Evolutionary conservation across 2,797 vertebrate genomes (phyloP), one percentile per base, ranked within the genome.

Genomic region (Balearica regulorum): DNA sequence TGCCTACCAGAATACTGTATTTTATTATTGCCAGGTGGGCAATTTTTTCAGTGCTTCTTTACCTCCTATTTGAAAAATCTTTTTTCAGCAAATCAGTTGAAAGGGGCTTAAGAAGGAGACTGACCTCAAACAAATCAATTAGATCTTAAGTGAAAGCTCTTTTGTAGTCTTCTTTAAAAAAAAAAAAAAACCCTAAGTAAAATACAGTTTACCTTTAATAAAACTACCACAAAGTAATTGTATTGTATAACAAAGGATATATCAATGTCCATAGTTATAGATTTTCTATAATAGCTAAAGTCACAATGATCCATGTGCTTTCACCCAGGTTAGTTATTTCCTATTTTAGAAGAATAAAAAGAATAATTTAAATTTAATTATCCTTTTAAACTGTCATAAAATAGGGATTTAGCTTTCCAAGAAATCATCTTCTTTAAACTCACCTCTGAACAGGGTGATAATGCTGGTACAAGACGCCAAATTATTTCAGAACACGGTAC

Each of bases 81-180:
- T 90, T 94, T 75, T 88, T 87, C 61, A 71, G 37, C 20, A 18
- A 93, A 92, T 94, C 54, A 73, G 15, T 76, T 44, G 62, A 84
- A 96, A 71, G 37, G 53, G 37, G 18, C 37, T 95, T 96, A 95
- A 92, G 61, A 70, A 69, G 79, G 49, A 94, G 18, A 85, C 57
- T 95, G 95, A 96, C 72, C 82, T 94, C 85, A 62, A 90, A 53
- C 20, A 69, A 97, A 90, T 94, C 90, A 94, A 91, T 92, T 95
- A 90, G 80, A 73, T 92, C 64, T 60, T 66, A 94, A 95, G 95
- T 92, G 51, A 96, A 96, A 94, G 49, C 39, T 53, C 62, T 80
- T 75, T 89, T 91, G 33, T 87, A 89, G 70, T 94, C 71, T 69
- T 89, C 37, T 58, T 35, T 51, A 26, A 28, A 53, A 5, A 16